Conservation (phyloP, 2,113 vertebrate genomes). For the Barnardius zonarius region DNA sequence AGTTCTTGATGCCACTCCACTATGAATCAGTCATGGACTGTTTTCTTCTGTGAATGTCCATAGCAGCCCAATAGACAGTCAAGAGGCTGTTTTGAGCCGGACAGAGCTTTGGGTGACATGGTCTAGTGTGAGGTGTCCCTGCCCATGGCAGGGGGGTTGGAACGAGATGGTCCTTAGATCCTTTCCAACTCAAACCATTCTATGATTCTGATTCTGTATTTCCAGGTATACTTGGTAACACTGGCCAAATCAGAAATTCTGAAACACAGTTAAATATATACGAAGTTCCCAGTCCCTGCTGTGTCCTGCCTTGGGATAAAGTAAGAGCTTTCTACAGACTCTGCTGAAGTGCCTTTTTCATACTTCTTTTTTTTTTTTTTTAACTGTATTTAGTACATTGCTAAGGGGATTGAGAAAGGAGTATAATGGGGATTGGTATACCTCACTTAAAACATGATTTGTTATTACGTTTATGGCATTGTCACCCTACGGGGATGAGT, state of each 20-base stretch:
- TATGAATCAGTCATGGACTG: not conserved
- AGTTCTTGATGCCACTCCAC: not conserved
- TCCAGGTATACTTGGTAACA: not conserved
- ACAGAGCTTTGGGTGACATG: not conserved
- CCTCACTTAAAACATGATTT: constrained; percentile 46
- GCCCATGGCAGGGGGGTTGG: not conserved
- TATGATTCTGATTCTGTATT: accelerated
- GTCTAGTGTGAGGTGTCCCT: not conserved
- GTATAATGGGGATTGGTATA: constrained; percentile 62
- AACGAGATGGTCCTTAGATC: not conserved
- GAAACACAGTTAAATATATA: not conserved
- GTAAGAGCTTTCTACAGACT: constrained; percentile 25
- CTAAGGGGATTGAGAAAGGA: constrained; percentile 56
- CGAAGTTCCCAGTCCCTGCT: not conserved
- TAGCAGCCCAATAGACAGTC: not conserved
- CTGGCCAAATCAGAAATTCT: constrained; percentile 5
- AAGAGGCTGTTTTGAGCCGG: not conserved
- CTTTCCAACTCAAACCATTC: not conserved
- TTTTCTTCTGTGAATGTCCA: not conserved
- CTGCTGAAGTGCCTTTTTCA: constrained; percentile 54
- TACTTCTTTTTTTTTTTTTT: not conserved
- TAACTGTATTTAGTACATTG: constrained; percentile 1
- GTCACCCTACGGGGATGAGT: constrained; percentile 17
- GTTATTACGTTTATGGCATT: not conserved
- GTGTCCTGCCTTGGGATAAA: not conserved